Conservation (phyloP, 1,140 invertebrate genomes). For the Drosophila quadrilineata region DNA sequence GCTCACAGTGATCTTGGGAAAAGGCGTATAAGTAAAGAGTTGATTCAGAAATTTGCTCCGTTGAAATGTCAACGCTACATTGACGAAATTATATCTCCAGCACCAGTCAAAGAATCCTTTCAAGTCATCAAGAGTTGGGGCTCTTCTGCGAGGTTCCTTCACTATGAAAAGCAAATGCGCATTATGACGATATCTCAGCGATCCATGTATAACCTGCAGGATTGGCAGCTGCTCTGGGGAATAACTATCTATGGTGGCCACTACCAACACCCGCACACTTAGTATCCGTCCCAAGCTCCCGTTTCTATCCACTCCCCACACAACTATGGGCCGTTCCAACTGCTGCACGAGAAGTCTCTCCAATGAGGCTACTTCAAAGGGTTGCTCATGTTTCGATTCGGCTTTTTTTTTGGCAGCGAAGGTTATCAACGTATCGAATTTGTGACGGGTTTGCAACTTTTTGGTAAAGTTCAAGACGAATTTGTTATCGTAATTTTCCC, state of each 20-base stretch:
- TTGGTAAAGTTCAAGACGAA: neutral
- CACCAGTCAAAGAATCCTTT: conserved; percentile 40
- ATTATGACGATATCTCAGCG: conserved; percentile 24
- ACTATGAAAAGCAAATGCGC: conserved; percentile 37
- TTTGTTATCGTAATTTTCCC: neutral
- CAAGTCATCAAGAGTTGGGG: conserved; percentile 9
- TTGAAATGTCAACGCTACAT: conserved; percentile 31
- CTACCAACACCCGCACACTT: conserved; percentile 32
- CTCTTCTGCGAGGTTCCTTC: neutral
- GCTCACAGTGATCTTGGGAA: conserved; percentile 21
- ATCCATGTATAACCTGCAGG: conserved; percentile 11
- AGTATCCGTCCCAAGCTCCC: conserved; percentile 5
- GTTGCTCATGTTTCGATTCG: neutral
- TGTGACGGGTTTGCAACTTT: neutral
- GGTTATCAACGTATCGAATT: conserved; percentile 8
- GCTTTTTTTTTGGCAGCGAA: neutral
- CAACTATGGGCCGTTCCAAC: conserved; percentile 38
- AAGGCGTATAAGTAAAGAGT: conserved; percentile 42
- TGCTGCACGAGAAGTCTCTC: conserved; percentile 26
- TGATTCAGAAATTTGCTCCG: neutral
- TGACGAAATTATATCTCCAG: conserved; percentile 37
- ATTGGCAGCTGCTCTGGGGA: conserved; percentile 6
- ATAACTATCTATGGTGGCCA: conserved; percentile 23
- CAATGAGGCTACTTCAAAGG: conserved; percentile 9
- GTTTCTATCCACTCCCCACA: conserved; percentile 25